These are phyloP conservation scores for Sander lucioperca DNA, from an alignment of 2,113 vertebrate genomes.

Conservation along the genomic window DNA sequence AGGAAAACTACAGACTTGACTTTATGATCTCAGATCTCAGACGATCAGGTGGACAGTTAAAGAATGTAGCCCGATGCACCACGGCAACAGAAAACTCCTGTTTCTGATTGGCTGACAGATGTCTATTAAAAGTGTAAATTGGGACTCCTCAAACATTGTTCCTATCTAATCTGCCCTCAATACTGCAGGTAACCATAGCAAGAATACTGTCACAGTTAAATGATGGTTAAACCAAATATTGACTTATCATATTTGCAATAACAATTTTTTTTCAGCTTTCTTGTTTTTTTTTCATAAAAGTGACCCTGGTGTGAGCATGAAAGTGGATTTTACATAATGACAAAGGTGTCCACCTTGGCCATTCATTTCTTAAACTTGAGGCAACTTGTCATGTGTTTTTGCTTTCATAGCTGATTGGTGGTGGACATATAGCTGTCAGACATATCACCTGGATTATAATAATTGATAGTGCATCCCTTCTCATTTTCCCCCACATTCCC, in stretches of 20 bases:
- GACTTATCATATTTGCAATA: neutral
- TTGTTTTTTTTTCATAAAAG: neutral
- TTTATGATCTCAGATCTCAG: too few relatives aligned
- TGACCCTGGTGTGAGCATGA: neutral
- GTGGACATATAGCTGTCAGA: neutral
- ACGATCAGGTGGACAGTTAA: neutral
- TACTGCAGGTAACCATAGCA: neutral
- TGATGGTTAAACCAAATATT: neutral
- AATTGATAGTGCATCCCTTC: too few relatives aligned
- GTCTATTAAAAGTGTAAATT: neutral
- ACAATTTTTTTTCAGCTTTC: neutral
- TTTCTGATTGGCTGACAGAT: neutral
- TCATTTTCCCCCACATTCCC: too few relatives aligned
- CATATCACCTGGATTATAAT: too few relatives aligned
- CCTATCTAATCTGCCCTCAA: neutral
- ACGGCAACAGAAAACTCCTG: conserved; percentile 8
- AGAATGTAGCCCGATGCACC: neutral
- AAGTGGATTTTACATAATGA: neutral
- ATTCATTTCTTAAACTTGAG: neutral
- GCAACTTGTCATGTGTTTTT: neutral
- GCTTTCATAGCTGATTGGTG: too few relatives aligned
- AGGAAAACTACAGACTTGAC: neutral
- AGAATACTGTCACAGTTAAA: neutral
- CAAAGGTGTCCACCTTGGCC: neutral
- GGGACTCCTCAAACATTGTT: neutral